Base-by-base conservation (phyloP, 1,140 invertebrate species). In the Orussus abietinus region DNA sequence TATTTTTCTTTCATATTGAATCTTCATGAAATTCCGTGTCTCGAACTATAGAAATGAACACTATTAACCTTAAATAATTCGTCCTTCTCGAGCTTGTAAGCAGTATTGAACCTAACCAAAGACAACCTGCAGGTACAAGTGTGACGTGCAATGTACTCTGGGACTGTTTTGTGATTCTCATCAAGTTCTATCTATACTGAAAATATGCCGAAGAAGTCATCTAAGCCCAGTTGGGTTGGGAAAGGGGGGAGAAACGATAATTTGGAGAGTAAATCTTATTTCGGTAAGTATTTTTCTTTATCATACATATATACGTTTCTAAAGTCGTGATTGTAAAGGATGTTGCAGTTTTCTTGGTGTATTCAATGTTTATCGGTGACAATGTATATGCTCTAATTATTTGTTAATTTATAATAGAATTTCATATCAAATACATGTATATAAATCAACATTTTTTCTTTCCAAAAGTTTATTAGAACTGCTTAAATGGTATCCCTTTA, bases 201-300 rank as follows among this genome's bases (percentile, higher is more conserved):
- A n/a, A 49, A 53, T 18, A 59, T 57, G 59, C 49, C 57, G 1
- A 57, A 41, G 20, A 55, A 53, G 31, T 15, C 50, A 1, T 46
- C 28, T 7, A 62, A 59, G 12, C 9, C 34, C 4, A 38, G 22
- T 3, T 50, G 59, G 48, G 41, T 39, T 6, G 45, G 50, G 11
- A 25, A 50, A 3, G 43, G 48, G 7, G 26, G 31, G 13, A 36
- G 44, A 28, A 2, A 18, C 0, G 32, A 31, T 7, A 49, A 51
- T 7, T n/a, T 28, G 0, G 49, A 53, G 0, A 44, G 56, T 3
- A 57, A 59, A 17, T 45, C 49, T 13, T 60, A 57, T 26, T 62
- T 54, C 13, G 55, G 59, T 58, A 46, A 33, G 30, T 22, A 36
- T 13, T 18, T 13, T 25, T 5, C 15, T 20, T 25, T 28, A 3